A percentile compares a stretch with the other conserved stretches of the same genome.
Conservation (phyloP, 2,888 invertebrate species). For the Watsonalla cultraria region DNA sequence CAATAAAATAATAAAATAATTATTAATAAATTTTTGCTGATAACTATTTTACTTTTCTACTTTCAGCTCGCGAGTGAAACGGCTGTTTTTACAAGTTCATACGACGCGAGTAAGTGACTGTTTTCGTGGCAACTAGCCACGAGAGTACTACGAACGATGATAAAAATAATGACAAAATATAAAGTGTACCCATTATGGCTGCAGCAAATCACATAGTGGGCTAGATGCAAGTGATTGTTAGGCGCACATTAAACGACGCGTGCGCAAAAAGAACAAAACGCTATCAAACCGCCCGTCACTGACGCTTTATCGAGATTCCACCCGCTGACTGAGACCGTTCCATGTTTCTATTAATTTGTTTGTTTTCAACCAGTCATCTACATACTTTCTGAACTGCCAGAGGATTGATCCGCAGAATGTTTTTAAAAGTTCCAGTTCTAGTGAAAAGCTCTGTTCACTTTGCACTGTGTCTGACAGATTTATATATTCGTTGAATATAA, state of each 20-base stretch:
- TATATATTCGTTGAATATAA: too few species aligned
- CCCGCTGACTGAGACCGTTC: conserved; percentile 11
- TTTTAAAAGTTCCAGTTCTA: neutral
- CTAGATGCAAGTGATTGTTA: conserved; percentile 47
- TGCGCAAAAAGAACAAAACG: conserved; percentile 48
- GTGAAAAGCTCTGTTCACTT: neutral
- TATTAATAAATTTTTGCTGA: too few species aligned
- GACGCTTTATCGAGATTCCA: conserved; percentile 29
- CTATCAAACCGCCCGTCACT: conserved; percentile 29
- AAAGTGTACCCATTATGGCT: conserved; percentile 28
- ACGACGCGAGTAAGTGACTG: too few species aligned
- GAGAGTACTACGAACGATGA: too few species aligned
- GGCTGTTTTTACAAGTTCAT: too few species aligned
- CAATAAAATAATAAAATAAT: too few species aligned
- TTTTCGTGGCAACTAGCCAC: too few species aligned
- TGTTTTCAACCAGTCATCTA: neutral
- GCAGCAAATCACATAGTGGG: conserved; percentile 28
- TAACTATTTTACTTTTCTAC: too few species aligned
- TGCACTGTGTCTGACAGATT: too few species aligned
- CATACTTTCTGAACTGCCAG: neutral
- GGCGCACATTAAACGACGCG: conserved; percentile 47
- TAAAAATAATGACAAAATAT: neutral
- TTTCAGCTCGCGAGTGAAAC: too few species aligned
- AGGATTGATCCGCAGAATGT: too few species aligned
- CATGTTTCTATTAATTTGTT: neutral